These are phyloP conservation scores for Psylliodes chrysocephalus DNA, from an alignment of 2,888 invertebrate species.

Conservation along the genomic window DNA sequence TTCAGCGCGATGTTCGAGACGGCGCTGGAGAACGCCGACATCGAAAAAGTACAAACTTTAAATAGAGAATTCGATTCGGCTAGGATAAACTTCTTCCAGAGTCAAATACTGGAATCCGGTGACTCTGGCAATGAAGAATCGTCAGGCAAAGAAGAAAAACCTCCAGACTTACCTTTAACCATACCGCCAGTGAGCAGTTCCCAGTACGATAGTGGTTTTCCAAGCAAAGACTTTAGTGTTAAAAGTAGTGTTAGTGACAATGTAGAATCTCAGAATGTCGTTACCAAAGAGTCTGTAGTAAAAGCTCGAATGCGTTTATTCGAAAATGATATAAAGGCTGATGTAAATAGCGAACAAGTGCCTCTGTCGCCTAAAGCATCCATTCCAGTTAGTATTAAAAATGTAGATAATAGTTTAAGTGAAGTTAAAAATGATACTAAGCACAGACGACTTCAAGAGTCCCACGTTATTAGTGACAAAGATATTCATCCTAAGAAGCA, in stretches of 20 bases:
- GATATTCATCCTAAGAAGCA: neutral
- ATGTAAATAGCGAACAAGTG: constrained; percentile 47
- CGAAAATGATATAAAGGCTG: constrained; percentile 55
- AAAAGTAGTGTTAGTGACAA: constrained; percentile 51
- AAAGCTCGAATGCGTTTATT: constrained; percentile 62
- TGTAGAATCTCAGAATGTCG: constrained; percentile 54
- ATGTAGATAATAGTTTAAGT: constrained; percentile 31
- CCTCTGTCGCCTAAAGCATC: constrained; percentile 37
- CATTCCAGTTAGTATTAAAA: constrained; percentile 35
- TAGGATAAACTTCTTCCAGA: constrained; percentile 63
- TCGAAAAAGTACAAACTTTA: constrained; percentile 44
- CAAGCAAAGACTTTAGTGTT: constrained; percentile 47
- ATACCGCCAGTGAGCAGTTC: constrained; percentile 18
- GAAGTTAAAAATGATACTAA: constrained; percentile 26
- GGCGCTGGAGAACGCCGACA: constrained; percentile 53
- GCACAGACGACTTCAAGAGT: constrained; percentile 20
- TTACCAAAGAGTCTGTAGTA: constrained; percentile 64
- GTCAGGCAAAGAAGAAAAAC: constrained; percentile 49
- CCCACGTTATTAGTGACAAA: neutral
- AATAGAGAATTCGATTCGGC: constrained; percentile 55
- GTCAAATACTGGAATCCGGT: constrained; percentile 56
- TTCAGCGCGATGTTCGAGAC: constrained; percentile 61
- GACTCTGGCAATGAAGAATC: constrained; percentile 45
- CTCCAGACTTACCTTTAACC: constrained; percentile 41
- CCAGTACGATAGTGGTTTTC: constrained; percentile 54